These are phyloP conservation scores for Boulengeromyrus knoepffleri DNA, from an alignment of 2,113 vertebrate genomes.

Conservation along the genomic window DNA sequence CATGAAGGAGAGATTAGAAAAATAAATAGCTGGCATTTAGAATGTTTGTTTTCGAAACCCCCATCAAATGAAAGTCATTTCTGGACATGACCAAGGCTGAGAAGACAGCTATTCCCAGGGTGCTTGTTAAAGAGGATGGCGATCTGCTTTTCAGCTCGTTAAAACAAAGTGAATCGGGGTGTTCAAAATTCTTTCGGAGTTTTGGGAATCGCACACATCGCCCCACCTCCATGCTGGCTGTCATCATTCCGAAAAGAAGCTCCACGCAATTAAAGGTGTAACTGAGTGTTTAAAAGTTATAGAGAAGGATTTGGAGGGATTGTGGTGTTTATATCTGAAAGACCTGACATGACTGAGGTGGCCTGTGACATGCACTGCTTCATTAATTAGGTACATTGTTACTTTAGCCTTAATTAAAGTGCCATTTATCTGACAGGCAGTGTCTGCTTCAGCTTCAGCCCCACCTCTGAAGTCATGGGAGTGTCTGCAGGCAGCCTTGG, in stretches of 20 bases:
- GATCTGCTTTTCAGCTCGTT: background rate
- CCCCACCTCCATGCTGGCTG: background rate
- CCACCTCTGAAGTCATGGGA: background rate
- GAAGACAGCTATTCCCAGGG: background rate
- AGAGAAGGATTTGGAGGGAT: background rate
- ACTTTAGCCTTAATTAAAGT: background rate
- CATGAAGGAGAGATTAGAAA: background rate
- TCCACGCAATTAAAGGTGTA: background rate
- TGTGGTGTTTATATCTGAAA: background rate
- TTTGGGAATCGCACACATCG: background rate
- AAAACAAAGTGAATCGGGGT: background rate
- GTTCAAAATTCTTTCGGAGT: background rate
- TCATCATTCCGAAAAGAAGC: background rate
- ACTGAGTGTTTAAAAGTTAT: background rate
- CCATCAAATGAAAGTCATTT: constrained; percentile 1
- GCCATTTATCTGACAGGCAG: background rate
- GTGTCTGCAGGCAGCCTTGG: background rate
- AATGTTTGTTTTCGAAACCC: constrained; percentile 3
- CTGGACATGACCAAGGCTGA: background rate
- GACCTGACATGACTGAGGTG: background rate
- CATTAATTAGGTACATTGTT: background rate
- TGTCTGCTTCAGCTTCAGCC: background rate
- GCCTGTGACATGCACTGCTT: background rate
- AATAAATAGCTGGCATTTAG: constrained; percentile 1
- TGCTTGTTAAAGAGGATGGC: background rate